Conservation (phyloP, 2,888 invertebrate species). For the Himalopsyche kuldschensis region DNA sequence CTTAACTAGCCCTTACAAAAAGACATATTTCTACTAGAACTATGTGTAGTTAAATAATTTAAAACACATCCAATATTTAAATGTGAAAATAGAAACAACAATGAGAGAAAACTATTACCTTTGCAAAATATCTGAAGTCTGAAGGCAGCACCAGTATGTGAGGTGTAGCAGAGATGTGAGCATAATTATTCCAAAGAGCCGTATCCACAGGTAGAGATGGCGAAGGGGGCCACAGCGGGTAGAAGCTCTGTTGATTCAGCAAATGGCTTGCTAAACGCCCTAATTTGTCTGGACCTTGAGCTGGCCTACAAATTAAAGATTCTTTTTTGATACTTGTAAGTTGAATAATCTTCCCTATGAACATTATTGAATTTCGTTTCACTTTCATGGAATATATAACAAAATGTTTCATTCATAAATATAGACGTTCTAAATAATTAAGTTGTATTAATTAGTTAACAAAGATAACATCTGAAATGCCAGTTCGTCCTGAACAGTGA, state of each 20-base stretch:
- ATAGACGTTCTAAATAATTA: too few relatives aligned
- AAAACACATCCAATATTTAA: too few relatives aligned
- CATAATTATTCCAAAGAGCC: slow-evolving; percentile 70
- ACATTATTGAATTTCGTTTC: too few relatives aligned
- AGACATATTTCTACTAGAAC: too few relatives aligned
- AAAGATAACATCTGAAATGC: too few relatives aligned
- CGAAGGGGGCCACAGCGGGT: slow-evolving; percentile 78
- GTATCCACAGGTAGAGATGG: slow-evolving; percentile 70
- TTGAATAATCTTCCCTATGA: neutral
- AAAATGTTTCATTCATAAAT: too few relatives aligned
- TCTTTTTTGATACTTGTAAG: neutral
- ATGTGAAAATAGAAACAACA: too few relatives aligned
- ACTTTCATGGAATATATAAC: too few relatives aligned
- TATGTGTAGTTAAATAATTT: too few relatives aligned
- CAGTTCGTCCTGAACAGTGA: too few relatives aligned
- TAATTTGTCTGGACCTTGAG: slow-evolving; percentile 63
- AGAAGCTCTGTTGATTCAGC: slow-evolving; percentile 76
- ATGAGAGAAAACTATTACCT: slow-evolving; percentile 59
- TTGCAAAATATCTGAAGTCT: slow-evolving; percentile 78
- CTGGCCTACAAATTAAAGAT: slow-evolving; percentile 48
- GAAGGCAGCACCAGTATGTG: slow-evolving; percentile 85
- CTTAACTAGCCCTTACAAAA: too few relatives aligned
- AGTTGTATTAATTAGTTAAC: too few relatives aligned
- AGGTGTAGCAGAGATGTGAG: slow-evolving; percentile 72
- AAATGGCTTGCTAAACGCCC: slow-evolving; percentile 75